Conservation (phyloP, 1,140 invertebrate species). For the Aphaenogaster ashmeadi region DNA sequence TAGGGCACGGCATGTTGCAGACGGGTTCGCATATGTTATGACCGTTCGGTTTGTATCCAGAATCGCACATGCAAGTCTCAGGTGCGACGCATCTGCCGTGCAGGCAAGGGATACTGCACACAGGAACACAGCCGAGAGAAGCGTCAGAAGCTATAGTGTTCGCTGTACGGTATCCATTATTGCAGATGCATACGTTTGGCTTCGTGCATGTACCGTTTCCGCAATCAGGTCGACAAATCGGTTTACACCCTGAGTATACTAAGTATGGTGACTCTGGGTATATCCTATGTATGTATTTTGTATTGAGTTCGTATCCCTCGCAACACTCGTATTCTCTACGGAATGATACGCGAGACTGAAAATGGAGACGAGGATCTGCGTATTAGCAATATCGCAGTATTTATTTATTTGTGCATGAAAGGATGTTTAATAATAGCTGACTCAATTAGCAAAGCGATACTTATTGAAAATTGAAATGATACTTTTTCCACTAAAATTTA, state of each 20-base stretch:
- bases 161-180: background rate
- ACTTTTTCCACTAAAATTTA: background rate
- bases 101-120: slow-evolving; percentile 65
- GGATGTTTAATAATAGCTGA: background rate
- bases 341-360: slow-evolving; percentile 57
- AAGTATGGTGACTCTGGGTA: too few relatives aligned
- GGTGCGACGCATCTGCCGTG: slow-evolving; percentile 76
- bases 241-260: slow-evolving; percentile 84
- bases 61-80: slow-evolving; percentile 72
- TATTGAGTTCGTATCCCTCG: slow-evolving; percentile 85
- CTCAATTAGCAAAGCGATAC: background rate
- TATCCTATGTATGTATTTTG: too few relatives aligned
- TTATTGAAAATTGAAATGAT: background rate
- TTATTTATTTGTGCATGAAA: background rate
- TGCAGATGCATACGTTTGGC: slow-evolving; percentile 88
- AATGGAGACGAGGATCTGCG: background rate
- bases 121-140: slow-evolving; percentile 57
- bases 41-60: slow-evolving; percentile 57
- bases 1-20: background rate
- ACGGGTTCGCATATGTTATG: slow-evolving; percentile 68
- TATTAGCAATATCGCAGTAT: background rate
- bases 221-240: slow-evolving; percentile 89
- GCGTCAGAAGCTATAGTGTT: background rate
- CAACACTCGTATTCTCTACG: slow-evolving; percentile 87
- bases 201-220: slow-evolving; percentile 88